phyloP scores from a whole-genome alignment of 2,888 invertebrate genomes.

The Sepioteuthis lessoniana region DNA sequence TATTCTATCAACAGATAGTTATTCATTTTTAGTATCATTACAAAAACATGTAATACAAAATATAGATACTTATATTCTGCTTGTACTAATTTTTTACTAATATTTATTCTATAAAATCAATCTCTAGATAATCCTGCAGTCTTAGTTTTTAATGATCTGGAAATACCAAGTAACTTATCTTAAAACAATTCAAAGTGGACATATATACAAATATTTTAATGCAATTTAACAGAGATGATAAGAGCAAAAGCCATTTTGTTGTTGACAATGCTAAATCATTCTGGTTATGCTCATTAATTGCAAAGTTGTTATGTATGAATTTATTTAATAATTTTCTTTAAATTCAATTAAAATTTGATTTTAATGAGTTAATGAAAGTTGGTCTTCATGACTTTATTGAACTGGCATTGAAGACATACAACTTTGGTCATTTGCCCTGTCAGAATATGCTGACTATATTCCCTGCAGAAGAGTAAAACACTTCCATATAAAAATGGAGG shows the following conservation, averaged over 20 bases:
- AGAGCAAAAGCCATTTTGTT: no score
- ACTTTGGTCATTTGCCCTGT: not conserved
- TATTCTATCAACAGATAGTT: not conserved
- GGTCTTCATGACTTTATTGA: no score
- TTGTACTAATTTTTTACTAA: no score
- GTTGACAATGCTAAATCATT: no score
- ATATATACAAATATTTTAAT: not conserved
- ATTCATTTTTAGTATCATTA: not conserved
- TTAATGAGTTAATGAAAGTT: no score
- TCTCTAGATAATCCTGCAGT: not conserved
- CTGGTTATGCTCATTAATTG: no score
- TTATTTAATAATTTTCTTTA: no score
- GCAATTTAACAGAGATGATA: not conserved
- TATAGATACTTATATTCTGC: not conserved
- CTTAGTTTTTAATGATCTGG: not conserved
- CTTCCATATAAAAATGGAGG: no score
- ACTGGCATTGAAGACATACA: not conserved
- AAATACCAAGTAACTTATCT: not conserved
- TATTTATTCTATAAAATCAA: not conserved
- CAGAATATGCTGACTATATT: no score
- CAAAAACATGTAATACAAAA: not conserved
- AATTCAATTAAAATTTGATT: no score
- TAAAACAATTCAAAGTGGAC: not conserved
- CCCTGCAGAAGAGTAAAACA: no score
- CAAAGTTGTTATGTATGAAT: no score